These are phyloP conservation scores for Lampris incognitus DNA, from an alignment of 2,113 vertebrate genomes.

Conservation along the genomic window DNA sequence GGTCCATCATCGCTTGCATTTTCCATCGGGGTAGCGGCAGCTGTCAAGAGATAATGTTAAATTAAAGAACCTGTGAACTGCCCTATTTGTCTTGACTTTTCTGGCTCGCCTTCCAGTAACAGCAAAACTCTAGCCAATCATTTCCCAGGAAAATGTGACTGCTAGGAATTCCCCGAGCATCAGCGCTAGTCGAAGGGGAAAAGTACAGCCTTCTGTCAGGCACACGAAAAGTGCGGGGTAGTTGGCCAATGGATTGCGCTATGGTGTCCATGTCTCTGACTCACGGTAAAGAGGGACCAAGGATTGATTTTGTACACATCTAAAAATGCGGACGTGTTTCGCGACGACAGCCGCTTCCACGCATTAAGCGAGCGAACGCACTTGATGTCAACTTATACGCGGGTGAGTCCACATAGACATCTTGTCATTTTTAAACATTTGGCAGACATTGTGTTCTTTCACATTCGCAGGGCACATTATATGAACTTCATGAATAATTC, in stretches of 20 bases:
- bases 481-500: background rate
- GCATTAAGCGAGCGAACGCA: background rate
- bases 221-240: conserved; percentile 50
- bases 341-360: conserved; percentile 17
- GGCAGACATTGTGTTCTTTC: background rate
- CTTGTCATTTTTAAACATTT: background rate
- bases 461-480: background rate
- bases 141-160: conserved; percentile 85
- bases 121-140: conserved; percentile 68
- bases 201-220: conserved; percentile 75
- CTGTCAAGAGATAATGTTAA: background rate
- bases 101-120: background rate
- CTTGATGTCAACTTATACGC: conserved; percentile 17
- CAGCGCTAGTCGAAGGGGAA: conserved; percentile 65
- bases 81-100: background rate
- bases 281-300: conserved; percentile 7
- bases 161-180: conserved; percentile 84
- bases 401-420: conserved; percentile 53
- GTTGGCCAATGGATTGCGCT: conserved; percentile 39
- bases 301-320: conserved; percentile 32
- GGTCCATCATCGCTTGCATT: too few species aligned
- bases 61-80: background rate
- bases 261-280: conserved; percentile 42
- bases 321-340: conserved; percentile 14
- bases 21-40: too few species aligned